Conservation (phyloP, 2,797 vertebrate species). For the Karalla daura region DNA sequence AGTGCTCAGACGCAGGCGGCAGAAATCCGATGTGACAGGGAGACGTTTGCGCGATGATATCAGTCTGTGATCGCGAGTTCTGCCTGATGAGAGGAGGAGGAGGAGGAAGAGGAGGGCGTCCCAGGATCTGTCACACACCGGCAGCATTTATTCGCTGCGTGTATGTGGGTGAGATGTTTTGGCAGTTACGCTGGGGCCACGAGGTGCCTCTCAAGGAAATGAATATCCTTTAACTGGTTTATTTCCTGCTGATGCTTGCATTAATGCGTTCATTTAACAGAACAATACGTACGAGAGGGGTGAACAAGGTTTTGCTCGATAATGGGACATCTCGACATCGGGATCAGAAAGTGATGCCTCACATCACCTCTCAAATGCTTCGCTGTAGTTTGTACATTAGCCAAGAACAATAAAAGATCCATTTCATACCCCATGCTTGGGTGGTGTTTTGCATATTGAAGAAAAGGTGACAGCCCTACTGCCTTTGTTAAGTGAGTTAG, state of each 20-base stretch:
- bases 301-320: not conserved
- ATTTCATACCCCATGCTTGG: not conserved
- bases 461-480: not conserved
- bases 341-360: not conserved
- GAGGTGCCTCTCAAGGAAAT: slow-evolving; percentile 28
- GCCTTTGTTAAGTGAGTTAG: not conserved
- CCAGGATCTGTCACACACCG: slow-evolving; percentile 54
- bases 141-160: slow-evolving; percentile 49
- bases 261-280: not conserved
- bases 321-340: not conserved
- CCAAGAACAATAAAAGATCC: not conserved
- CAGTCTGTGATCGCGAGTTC: slow-evolving; percentile 74
- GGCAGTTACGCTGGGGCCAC: slow-evolving; percentile 19
- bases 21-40: slow-evolving; percentile 75
- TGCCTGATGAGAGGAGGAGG: slow-evolving; percentile 68
- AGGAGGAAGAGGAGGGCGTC: slow-evolving; percentile 56
- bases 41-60: slow-evolving; percentile 70
- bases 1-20: slow-evolving; percentile 61
- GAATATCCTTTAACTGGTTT: not conserved
- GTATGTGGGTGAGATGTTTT: slow-evolving; percentile 32
- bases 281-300: not conserved
- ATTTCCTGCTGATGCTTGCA: not conserved
- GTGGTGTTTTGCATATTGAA: not conserved
- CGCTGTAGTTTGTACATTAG: not conserved
- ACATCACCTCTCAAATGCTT: not conserved